Conservation (phyloP, 1,140 invertebrate species). For the Trigoniulus corallinus region DNA sequence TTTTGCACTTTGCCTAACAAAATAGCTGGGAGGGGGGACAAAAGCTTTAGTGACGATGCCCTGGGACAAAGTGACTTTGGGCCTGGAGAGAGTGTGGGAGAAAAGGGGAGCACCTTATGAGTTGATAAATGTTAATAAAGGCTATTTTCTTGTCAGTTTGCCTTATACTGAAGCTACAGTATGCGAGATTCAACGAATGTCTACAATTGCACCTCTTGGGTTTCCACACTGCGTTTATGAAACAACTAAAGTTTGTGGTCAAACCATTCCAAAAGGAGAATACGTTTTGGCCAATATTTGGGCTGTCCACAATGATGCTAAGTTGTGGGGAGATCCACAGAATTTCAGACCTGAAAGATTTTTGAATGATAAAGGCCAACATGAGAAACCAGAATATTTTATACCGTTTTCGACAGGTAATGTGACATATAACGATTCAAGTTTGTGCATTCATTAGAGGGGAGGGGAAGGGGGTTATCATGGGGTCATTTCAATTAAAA, state of each 20-base stretch:
- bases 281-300: conserved; percentile 25
- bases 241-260: conserved; percentile 4
- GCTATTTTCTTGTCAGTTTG: too few relatives aligned
- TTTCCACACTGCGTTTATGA: conserved; percentile 6
- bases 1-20: too few relatives aligned
- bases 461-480: too few relatives aligned
- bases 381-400: conserved; percentile 13
- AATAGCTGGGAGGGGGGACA: too few relatives aligned
- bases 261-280: background rate
- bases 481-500: too few relatives aligned
- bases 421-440: too few relatives aligned
- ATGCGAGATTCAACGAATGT: conserved; percentile 8
- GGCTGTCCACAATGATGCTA: conserved; percentile 34
- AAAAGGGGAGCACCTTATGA: too few relatives aligned
- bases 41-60: too few relatives aligned
- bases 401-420: conserved; percentile 20
- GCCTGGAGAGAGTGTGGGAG: too few relatives aligned
- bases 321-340: conserved; percentile 47
- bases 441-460: too few relatives aligned
- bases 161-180: conserved; percentile 10
- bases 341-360: conserved; percentile 49
- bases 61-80: too few relatives aligned
- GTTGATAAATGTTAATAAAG: too few relatives aligned
- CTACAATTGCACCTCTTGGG: conserved; percentile 5
- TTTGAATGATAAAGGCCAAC: conserved; percentile 20